These are phyloP conservation scores for Dolichoris vasculosae DNA, from an alignment of 1,140 invertebrate species.

Conservation along the genomic window DNA sequence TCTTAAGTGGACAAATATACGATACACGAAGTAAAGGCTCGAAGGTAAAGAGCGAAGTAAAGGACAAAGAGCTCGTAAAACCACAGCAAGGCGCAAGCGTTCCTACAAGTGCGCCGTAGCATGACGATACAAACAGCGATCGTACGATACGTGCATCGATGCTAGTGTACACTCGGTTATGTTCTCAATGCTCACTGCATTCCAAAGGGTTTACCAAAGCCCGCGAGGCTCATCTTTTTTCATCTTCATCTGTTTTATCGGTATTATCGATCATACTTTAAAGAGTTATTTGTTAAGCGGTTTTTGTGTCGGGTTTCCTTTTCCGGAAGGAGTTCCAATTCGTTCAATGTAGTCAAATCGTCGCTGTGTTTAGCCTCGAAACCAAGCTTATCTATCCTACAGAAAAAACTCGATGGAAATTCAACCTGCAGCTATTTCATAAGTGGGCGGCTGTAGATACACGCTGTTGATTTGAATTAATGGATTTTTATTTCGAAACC, in stretches of 20 bases:
- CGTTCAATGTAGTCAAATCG: too few relatives aligned
- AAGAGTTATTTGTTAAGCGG: neutral
- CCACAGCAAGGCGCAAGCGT: neutral
- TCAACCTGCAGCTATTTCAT: too few relatives aligned
- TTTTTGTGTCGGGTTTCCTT: neutral
- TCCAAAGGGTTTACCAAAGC: neutral
- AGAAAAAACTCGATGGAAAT: too few relatives aligned
- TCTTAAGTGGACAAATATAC: neutral
- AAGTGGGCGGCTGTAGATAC: too few relatives aligned
- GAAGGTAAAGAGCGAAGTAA: neutral
- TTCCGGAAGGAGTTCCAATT: neutral
- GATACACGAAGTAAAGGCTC: neutral
- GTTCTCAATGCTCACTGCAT: neutral
- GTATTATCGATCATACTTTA: constrained; percentile 1
- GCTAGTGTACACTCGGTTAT: neutral
- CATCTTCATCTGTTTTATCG: neutral
- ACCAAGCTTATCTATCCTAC: too few relatives aligned
- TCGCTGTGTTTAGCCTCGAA: too few relatives aligned
- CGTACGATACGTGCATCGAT: neutral
- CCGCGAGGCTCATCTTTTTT: neutral
- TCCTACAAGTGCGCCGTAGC: neutral
- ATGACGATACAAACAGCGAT: neutral
- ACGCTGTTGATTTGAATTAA: too few relatives aligned
- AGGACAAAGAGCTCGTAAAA: constrained; percentile 12
- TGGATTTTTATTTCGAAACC: too few relatives aligned